phyloP scores from a whole-genome alignment of 2,797 vertebrate species.

The Hippoglossus hippoglossus region DNA sequence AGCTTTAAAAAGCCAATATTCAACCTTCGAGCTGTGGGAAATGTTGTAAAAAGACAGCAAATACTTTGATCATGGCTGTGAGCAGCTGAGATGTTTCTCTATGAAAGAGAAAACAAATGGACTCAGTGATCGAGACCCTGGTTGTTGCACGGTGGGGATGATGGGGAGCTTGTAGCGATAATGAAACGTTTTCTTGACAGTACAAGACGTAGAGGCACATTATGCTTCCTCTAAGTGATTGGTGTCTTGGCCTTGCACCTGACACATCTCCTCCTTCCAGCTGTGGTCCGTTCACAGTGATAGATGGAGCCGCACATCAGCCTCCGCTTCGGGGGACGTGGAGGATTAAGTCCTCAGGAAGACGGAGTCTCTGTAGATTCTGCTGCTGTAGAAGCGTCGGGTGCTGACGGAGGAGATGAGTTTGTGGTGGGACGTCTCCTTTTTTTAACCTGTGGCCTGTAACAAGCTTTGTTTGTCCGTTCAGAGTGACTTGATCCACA shows the following conservation, averaged over 20 bases:
- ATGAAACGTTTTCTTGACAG: conserved; percentile 9
- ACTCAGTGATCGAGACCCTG: too few relatives aligned
- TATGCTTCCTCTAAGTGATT: conserved; percentile 4
- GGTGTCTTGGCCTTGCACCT: conserved; percentile 26
- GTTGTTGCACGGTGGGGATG: accelerated
- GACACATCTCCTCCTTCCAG: conserved; percentile 35
- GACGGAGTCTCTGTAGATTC: not conserved
- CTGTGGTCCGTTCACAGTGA: conserved; percentile 25
- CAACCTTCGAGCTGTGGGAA: too few relatives aligned
- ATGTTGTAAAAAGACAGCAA: too few relatives aligned
- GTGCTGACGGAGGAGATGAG: not conserved
- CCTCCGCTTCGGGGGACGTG: conserved; percentile 2
- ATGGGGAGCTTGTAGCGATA: not conserved
- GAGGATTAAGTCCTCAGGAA: not conserved
- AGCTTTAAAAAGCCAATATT: not conserved
- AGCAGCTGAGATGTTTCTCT: too few relatives aligned
- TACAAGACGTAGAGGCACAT: not conserved
- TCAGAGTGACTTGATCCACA: not conserved
- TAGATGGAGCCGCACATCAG: conserved; percentile 12
- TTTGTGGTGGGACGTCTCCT: not conserved
- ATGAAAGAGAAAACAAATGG: not conserved
- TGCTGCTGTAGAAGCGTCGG: not conserved
- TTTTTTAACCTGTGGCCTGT: not conserved
- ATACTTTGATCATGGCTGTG: too few relatives aligned
- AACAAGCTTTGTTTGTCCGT: not conserved